phyloP scores from a whole-genome alignment of 1,140 invertebrate genomes.

The Heterodera carotae region DNA sequence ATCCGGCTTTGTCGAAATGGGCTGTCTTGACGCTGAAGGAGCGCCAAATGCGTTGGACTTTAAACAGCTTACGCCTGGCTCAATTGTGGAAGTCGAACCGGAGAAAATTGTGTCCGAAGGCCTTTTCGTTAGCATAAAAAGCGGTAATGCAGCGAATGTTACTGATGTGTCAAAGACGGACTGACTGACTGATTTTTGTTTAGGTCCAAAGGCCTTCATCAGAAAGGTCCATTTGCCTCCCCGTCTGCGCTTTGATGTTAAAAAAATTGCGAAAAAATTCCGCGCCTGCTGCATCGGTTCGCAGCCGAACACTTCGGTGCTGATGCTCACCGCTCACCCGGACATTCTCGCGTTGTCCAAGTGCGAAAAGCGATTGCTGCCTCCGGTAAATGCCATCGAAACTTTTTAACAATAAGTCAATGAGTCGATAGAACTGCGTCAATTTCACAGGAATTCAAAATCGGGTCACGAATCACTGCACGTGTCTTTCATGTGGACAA shows the following conservation, averaged over 20 bases:
- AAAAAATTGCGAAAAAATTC: slow-evolving; percentile 32
- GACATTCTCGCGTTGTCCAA: slow-evolving; percentile 57
- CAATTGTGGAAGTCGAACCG: slow-evolving; percentile 53
- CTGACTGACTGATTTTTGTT: slow-evolving; percentile 3
- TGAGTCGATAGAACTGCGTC: too few relatives aligned
- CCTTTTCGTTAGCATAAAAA: slow-evolving; percentile 51
- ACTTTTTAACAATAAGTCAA: too few relatives aligned
- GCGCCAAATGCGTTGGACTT: slow-evolving; percentile 14
- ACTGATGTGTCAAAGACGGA: background rate
- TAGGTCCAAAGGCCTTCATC: slow-evolving; percentile 56
- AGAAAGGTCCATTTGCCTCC: slow-evolving; percentile 53
- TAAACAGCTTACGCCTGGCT: slow-evolving; percentile 59
- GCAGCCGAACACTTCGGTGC: slow-evolving; percentile 56
- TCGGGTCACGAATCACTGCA: slow-evolving; percentile 51
- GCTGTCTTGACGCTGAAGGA: slow-evolving; percentile 44
- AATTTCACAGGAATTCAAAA: slow-evolving; percentile 49
- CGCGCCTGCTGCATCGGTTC: slow-evolving; percentile 52
- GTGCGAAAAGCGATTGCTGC: slow-evolving; percentile 45
- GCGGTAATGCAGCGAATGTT: slow-evolving; percentile 42
- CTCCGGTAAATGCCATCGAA: slow-evolving; percentile 40
- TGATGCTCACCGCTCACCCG: slow-evolving; percentile 60
- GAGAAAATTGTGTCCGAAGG: slow-evolving; percentile 43
- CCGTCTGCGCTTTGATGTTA: slow-evolving; percentile 46
- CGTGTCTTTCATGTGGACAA: slow-evolving; percentile 51
- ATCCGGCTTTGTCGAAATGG: slow-evolving; percentile 46